A percentile compares a stretch with the other conserved stretches of the same genome.
Evolutionary conservation across 1,140 invertebrate genomes (phyloP).

Genomic region (Cydia fagiglandana): DNA sequence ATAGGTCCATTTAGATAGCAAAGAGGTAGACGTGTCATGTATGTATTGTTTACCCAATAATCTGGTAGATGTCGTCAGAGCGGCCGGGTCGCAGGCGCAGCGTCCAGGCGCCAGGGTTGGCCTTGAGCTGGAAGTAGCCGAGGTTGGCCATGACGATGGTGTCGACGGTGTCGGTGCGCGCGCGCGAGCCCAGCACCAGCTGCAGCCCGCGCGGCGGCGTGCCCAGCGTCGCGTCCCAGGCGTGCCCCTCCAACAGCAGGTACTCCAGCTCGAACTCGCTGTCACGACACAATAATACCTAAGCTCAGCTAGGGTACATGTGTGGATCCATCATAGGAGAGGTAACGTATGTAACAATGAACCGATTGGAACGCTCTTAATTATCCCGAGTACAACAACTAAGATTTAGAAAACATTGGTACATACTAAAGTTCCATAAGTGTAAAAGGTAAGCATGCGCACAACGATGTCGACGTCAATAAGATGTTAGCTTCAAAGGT

Average conservation of each 20-base stretch:
- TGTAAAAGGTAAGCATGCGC: background rate
- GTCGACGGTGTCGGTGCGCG: constrained; percentile 89
- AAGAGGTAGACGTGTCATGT: no score
- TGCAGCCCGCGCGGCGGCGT: constrained; percentile 98
- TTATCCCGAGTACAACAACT: no score
- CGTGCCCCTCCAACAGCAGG: constrained; percentile 96
- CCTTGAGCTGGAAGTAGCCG: constrained; percentile 98
- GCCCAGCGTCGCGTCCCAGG: constrained; percentile 94
- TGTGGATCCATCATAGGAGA: no score
- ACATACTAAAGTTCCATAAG: no score
- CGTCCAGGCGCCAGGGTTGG: constrained; percentile 97
- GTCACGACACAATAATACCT: constrained; percentile 45
- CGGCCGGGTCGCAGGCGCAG: constrained; percentile 93
- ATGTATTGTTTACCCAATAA: constrained; percentile 80
- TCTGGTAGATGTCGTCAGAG: constrained; percentile 96
- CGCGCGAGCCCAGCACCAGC: constrained; percentile 94
- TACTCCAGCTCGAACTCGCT: constrained; percentile 96
- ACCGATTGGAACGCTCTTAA: no score
- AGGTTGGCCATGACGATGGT: constrained; percentile 99
- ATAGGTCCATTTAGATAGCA: no score
- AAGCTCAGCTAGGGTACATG: background rate
- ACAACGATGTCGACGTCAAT: background rate
- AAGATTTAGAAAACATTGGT: no score
- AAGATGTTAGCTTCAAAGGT: background rate
- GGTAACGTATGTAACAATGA: no score